Base-by-base conservation (phyloP, 2,797 vertebrate genomes). In the Pseudochaenichthys georgianus region DNA sequence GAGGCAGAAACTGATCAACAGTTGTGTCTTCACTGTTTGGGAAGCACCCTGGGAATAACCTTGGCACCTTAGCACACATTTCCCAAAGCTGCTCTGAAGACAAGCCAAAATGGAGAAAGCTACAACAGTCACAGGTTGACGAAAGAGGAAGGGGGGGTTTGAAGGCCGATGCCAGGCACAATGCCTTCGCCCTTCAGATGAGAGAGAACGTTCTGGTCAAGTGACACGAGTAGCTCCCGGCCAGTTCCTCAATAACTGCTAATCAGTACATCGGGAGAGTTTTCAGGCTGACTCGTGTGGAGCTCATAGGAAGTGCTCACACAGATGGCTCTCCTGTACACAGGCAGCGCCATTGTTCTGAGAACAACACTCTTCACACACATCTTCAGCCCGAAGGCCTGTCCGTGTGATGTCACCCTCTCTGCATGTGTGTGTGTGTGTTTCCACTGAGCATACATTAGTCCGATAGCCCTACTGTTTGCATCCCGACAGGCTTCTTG, bases 11-110 rank as follows among this genome's bases (percentile, higher is more conserved):
- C 73, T 64, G 76, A 86, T 85, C 68, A 85, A 79, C 67, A 77
- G 66, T 90, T 87, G 79, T 85, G 88, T 89, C 82, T 81, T 91
- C 84, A 75, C 81, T 41, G 10, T 74, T 89, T 82, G 78, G 78
- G 81, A 80, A 81, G 70, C 66, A 63, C 58, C 68, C 72, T 4
- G 54, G 50, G 42, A 68, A 31, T 63, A 47, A n/a, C 70, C 15
- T 17, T 68, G 75, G 74, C 87, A 75, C 69, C 78, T 86, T 82
- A 81, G 68, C 90, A 66, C 83, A 54, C 80, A 71, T 88, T 70
- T 83, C 83, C 58, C 13, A 11, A 75, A 86, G 71, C 67, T 47
- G 28, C 73, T 76, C 16, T 62, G 83, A 87, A 78, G 86, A 89
- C 77, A 62, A 74, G 81, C 74, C 79, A 84, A 67, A 73, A 62